A percentile compares a stretch with the other conserved stretches of the same genome.
Conservation (phyloP, 1,140 invertebrate species). For the Apis mellifera region Amel_HAv3.1 CM009932.2:10270501-10271000, state of each 20-base stretch:
- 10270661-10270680: conserved; percentile 38
- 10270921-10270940: neutral
- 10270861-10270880: neutral
- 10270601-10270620: conserved; percentile 31
- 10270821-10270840: too few relatives aligned
- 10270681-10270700: neutral
- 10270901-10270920: neutral
- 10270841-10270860: neutral
- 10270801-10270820: too few relatives aligned
- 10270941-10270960: neutral
- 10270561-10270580: conserved; percentile 17
- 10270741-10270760: neutral
- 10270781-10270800: too few relatives aligned
- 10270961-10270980: neutral
- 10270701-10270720: neutral
- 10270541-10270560: neutral
- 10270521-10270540: neutral
- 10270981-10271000: neutral
- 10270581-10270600: conserved; percentile 30
- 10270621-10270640: conserved; percentile 53
- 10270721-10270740: neutral
- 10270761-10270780: too few relatives aligned
- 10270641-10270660: conserved; percentile 51
- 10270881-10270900: neutral
- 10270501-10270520: fast-evolving